These are phyloP conservation scores for Drosophila pandora DNA, from an alignment of 1,140 invertebrate genomes.

Conservation along the genomic window DNA sequence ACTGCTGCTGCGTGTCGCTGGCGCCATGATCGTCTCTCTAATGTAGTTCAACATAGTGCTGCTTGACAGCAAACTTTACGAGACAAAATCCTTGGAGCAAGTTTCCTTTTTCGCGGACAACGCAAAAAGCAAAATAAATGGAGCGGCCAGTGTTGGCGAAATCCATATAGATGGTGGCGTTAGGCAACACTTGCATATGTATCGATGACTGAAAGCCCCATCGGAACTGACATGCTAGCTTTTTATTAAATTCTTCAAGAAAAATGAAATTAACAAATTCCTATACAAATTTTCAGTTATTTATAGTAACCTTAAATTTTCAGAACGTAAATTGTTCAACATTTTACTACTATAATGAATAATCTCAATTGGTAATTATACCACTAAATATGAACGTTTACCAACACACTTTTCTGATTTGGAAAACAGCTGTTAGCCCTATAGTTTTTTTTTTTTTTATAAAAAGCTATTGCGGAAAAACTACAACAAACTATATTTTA, in stretches of 20 bases:
- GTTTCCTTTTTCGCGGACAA: conserved; percentile 59
- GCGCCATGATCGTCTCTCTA: conserved; percentile 74
- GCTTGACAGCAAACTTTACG: conserved; percentile 8
- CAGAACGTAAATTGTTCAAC: too few relatives aligned
- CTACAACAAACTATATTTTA: conserved; percentile 33
- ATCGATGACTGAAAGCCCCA: too few relatives aligned
- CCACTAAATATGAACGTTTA: conserved; percentile 3
- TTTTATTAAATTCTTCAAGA: too few relatives aligned
- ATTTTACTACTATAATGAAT: too few relatives aligned
- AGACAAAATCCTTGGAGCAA: conserved; percentile 63
- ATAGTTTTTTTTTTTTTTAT: conserved; percentile 46
- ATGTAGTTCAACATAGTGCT: conserved; percentile 69
- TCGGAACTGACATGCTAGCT: too few relatives aligned
- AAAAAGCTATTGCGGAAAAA: conserved; percentile 47
- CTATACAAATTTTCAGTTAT: too few relatives aligned
- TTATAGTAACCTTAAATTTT: too few relatives aligned
- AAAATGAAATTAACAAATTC: too few relatives aligned
- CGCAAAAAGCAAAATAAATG: conserved; percentile 36
- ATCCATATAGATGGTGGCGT: neutral
- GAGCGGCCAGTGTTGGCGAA: conserved; percentile 25
- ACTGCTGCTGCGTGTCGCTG: conserved; percentile 65
- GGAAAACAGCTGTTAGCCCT: conserved; percentile 60
- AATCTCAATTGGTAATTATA: too few relatives aligned
- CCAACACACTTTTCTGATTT: conserved; percentile 12
- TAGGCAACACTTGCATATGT: neutral